These are phyloP conservation scores for Sardinella longiceps DNA, from an alignment of 2,797 vertebrate genomes.

Conservation along the genomic window DNA sequence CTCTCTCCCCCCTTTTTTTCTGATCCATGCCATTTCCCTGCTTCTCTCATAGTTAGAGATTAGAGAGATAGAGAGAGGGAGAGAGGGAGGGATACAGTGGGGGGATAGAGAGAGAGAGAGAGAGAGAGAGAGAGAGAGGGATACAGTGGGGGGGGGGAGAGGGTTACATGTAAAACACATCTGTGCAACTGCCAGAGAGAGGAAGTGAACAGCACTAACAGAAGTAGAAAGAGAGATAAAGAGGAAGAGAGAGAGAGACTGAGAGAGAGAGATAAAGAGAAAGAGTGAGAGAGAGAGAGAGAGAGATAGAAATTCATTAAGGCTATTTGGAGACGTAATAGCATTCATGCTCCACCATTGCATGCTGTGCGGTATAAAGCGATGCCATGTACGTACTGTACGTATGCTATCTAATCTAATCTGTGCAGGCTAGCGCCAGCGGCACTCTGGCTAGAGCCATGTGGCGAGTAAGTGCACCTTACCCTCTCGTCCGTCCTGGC, in stretches of 20 bases:
- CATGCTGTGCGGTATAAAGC: slow-evolving; percentile 58
- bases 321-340: slow-evolving; percentile 41
- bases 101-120: neutral
- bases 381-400: slow-evolving; percentile 57
- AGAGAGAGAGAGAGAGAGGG: neutral
- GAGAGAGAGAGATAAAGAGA: slow-evolving; percentile 26
- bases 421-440: slow-evolving; percentile 49
- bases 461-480: slow-evolving; percentile 51
- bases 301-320: slow-evolving; percentile 35
- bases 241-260: neutral
- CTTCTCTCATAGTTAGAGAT: slow-evolving; percentile 48
- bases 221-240: slow-evolving; percentile 22
- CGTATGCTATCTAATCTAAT: slow-evolving; percentile 53
- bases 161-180: slow-evolving; percentile 28
- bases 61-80: slow-evolving; percentile 36
- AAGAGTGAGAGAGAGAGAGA: neutral
- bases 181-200: slow-evolving; percentile 34
- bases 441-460: slow-evolving; percentile 44
- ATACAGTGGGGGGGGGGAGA: slow-evolving; percentile 28
- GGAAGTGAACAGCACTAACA: slow-evolving; percentile 46
- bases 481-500: neutral
- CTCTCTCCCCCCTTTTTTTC: slow-evolving; percentile 46
- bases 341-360: slow-evolving; percentile 59
- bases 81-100: slow-evolving; percentile 12
- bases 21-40: slow-evolving; percentile 63